phyloP scores from a whole-genome alignment of 2,113 vertebrate species.

The Brachyhypopomus occidentalis region DNA sequence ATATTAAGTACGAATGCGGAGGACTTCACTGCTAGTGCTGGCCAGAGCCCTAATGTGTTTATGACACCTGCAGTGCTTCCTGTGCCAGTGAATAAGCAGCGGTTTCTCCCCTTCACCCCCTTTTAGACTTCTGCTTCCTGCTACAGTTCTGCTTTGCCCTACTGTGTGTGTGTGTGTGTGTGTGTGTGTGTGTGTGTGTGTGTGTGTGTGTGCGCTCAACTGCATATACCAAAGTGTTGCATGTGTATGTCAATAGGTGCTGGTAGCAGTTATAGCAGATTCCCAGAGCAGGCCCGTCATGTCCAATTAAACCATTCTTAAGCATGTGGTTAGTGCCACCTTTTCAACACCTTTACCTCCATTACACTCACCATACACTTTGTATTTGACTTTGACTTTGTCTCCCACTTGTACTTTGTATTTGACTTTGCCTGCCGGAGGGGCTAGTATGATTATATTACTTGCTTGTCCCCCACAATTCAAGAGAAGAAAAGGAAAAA shows the following conservation, averaged over 20 bases:
- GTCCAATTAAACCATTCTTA: no score
- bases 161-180: neutral
- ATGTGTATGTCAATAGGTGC: neutral
- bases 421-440: no score
- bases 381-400: no score
- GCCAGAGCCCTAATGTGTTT: neutral
- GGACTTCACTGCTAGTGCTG: neutral
- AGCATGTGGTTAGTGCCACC: no score
- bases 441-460: no score
- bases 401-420: no score
- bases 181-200: neutral
- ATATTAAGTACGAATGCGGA: neutral
- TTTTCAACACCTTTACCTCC: no score
- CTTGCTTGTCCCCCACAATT: no score
- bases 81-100: neutral
- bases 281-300: no score
- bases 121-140: conserved; percentile 19
- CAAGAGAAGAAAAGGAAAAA: no score
- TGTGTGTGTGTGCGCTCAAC: neutral
- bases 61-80: conserved; percentile 16
- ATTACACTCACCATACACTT: no score
- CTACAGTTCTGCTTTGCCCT: neutral
- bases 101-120: conserved; percentile 38
- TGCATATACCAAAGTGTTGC: neutral
- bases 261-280: no score